Conservation (phyloP, 2,113 vertebrate genomes). For the Rhynchopsitta pachyrhyncha region DNA sequence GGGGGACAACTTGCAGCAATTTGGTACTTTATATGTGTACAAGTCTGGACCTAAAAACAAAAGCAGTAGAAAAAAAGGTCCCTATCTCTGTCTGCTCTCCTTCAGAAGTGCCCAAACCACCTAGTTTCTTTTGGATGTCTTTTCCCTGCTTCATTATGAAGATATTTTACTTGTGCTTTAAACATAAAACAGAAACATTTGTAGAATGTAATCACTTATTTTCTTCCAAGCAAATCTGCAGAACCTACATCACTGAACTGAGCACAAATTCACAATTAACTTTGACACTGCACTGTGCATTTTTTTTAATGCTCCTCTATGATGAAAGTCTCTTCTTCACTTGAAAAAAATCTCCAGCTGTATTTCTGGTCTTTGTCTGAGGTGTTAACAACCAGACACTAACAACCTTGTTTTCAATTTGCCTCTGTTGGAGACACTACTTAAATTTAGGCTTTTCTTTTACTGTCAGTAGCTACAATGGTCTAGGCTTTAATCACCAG, state of each 20-base stretch:
- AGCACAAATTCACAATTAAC: neutral
- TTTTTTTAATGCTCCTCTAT: neutral
- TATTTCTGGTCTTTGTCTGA: slow-evolving; percentile 6
- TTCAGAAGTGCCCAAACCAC: neutral
- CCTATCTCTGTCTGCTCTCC: neutral
- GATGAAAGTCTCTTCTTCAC: neutral
- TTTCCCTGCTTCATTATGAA: neutral
- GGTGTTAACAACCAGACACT: slow-evolving; percentile 25
- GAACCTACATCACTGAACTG: neutral
- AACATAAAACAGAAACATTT: neutral
- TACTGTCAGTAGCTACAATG: neutral
- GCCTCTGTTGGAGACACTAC: neutral
- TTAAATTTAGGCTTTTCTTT: slow-evolving; percentile 22
- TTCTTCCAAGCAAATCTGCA: slow-evolving; percentile 3
- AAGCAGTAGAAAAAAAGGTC: neutral
- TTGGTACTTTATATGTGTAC: neutral
- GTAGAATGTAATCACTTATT: neutral
- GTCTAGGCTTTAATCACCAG: slow-evolving; percentile 28
- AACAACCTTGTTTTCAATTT: slow-evolving; percentile 43
- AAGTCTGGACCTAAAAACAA: neutral
- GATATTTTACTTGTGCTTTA: neutral
- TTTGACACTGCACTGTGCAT: neutral
- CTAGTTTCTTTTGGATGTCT: neutral
- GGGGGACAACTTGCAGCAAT: neutral
- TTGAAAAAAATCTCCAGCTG: neutral